A percentile compares a stretch with the other conserved stretches of the same genome.
Evolutionary conservation across 2,797 vertebrate species (phyloP).

Genomic region (Clarias platycephalus): DNA sequence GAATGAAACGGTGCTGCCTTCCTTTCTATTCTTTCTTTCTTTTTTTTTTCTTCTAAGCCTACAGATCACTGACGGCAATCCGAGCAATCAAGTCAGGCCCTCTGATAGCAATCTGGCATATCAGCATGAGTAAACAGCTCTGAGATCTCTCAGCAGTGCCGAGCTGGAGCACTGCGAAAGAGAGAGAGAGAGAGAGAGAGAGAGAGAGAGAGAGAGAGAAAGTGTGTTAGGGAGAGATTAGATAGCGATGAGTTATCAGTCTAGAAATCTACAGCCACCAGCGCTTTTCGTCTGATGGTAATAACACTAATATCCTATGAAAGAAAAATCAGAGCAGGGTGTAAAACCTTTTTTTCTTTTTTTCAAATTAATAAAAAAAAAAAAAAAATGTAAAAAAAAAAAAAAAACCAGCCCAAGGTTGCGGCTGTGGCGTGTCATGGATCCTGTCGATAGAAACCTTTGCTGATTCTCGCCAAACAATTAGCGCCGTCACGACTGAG

Average conservation of each 20-base stretch:
- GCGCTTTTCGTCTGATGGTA: constrained; percentile 37
- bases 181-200: neutral
- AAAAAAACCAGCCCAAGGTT: neutral
- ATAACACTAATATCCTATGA: constrained; percentile 50
- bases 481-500: too few relatives aligned
- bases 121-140: constrained; percentile 58
- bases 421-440: neutral
- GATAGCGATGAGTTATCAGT: constrained; percentile 56
- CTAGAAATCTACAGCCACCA: constrained; percentile 57
- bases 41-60: constrained; percentile 1
- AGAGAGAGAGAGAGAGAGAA: neutral
- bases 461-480: too few relatives aligned
- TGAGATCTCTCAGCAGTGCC: constrained; percentile 55
- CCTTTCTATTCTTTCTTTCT: neutral
- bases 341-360: neutral
- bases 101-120: constrained; percentile 60
- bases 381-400: neutral
- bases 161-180: constrained; percentile 49
- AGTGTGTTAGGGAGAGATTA: constrained; percentile 31
- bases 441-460: neutral
- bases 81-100: constrained; percentile 61
- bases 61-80: constrained; percentile 56
- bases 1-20: constrained; percentile 29
- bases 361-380: neutral
- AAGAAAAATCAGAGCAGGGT: neutral